Conservation (phyloP, 2,797 vertebrate genomes). For the Sebastes matsubarae region DNA sequence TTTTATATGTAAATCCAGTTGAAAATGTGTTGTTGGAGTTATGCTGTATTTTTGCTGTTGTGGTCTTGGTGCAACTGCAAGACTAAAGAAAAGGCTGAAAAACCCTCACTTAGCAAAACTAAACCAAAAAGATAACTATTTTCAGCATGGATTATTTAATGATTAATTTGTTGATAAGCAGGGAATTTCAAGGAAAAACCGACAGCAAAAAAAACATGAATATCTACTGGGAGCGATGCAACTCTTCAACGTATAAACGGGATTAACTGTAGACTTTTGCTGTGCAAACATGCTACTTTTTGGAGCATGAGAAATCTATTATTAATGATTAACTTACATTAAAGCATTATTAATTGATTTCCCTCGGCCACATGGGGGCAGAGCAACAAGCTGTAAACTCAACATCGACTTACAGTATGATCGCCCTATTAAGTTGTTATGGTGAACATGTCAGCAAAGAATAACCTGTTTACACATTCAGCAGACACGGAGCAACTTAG, state of each 20-base stretch:
- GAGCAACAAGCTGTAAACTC: neutral
- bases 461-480: neutral
- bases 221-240: neutral
- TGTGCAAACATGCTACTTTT: neutral
- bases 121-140: neutral
- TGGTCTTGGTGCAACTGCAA: neutral
- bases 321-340: neutral
- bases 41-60: neutral
- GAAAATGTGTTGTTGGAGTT: neutral
- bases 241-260: neutral
- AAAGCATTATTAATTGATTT: neutral
- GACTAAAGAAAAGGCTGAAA: neutral
- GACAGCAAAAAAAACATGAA: neutral
- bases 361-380: neutral
- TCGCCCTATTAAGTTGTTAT: neutral
- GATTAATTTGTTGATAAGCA: neutral
- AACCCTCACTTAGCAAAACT: neutral
- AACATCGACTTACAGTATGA: neutral
- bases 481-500: neutral
- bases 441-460: neutral
- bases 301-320: too few species aligned
- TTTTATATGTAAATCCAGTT: constrained; percentile 3
- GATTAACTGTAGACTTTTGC: neutral
- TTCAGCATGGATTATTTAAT: neutral
- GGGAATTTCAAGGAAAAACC: neutral